Conservation (phyloP, 2,888 invertebrate species). For the Ormyrus labotus region DNA sequence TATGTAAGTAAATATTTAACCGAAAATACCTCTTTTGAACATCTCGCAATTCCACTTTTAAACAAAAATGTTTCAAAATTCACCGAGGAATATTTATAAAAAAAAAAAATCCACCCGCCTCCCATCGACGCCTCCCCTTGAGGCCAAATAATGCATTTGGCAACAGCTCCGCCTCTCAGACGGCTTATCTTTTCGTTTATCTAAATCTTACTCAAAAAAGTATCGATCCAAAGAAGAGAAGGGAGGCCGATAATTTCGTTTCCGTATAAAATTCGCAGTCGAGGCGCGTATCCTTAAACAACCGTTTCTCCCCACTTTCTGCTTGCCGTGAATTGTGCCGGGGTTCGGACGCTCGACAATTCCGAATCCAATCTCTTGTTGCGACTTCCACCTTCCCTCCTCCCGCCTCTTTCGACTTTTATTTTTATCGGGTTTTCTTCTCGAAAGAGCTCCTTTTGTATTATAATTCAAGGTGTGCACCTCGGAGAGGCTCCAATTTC, state of each 20-base stretch:
- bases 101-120: too few relatives aligned
- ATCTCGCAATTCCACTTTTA: too few relatives aligned
- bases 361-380: slow-evolving; percentile 44
- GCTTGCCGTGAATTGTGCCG: slow-evolving; percentile 34
- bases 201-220: too few relatives aligned
- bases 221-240: too few relatives aligned
- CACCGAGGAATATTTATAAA: too few relatives aligned
- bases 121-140: too few relatives aligned
- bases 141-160: too few relatives aligned
- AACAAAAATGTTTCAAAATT: too few relatives aligned
- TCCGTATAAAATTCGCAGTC: not conserved
- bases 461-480: slow-evolving; percentile 32
- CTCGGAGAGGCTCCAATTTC: not conserved
- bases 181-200: too few relatives aligned
- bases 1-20: too few relatives aligned
- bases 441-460: not conserved
- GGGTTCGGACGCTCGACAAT: slow-evolving; percentile 27
- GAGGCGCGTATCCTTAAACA: slow-evolving; percentile 19
- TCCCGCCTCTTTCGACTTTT: not conserved
- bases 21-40: too few relatives aligned
- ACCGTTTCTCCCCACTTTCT: slow-evolving; percentile 20
- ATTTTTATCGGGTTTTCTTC: slow-evolving; percentile 17
- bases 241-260: not conserved
- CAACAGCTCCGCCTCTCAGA: too few relatives aligned
- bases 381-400: not conserved